These are phyloP conservation scores for Stegodyphus mimosarum DNA, from an alignment of 1,140 invertebrate species.

Conservation along the genomic window DNA sequence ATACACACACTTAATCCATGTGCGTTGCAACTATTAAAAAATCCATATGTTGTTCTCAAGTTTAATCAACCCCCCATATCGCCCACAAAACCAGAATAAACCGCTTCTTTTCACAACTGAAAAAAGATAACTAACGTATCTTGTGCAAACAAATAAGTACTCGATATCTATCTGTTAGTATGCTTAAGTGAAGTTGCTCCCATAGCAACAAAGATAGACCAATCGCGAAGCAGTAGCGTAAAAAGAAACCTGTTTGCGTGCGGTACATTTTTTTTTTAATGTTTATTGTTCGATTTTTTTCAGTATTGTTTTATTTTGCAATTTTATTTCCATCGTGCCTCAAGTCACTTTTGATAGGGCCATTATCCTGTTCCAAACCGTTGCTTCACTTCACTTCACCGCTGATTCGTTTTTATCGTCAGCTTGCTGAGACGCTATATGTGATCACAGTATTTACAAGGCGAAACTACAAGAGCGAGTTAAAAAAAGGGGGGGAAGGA, in stretches of 20 bases:
- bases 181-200: not conserved
- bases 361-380: constrained; percentile 12
- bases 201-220: constrained; percentile 21
- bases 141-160: too few species aligned
- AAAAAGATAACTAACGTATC: too few species aligned
- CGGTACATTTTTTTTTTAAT: constrained; percentile 4
- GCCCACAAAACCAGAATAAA: too few species aligned
- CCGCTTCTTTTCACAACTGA: too few species aligned
- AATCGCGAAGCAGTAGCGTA: not conserved
- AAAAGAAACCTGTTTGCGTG: constrained; percentile 19
- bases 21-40: too few species aligned
- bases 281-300: constrained; percentile 2
- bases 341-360: constrained; percentile 14
- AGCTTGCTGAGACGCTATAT: too few species aligned
- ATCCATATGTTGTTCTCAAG: too few species aligned
- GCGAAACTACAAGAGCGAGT: not conserved
- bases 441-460: not conserved
- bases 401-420: constrained; percentile 13
- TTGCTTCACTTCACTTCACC: constrained; percentile 18
- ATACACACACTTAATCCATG: too few species aligned
- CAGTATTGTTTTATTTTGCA: constrained; percentile 1
- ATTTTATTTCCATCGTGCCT: constrained; percentile 20
- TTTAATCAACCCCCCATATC: too few species aligned
- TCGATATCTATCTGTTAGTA: too few species aligned
- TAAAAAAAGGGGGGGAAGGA: not conserved